A percentile compares a stretch with the other conserved stretches of the same genome.
phyloP scores from a whole-genome alignment of 2,113 vertebrate genomes.

The Dicaeum eximium region DNA sequence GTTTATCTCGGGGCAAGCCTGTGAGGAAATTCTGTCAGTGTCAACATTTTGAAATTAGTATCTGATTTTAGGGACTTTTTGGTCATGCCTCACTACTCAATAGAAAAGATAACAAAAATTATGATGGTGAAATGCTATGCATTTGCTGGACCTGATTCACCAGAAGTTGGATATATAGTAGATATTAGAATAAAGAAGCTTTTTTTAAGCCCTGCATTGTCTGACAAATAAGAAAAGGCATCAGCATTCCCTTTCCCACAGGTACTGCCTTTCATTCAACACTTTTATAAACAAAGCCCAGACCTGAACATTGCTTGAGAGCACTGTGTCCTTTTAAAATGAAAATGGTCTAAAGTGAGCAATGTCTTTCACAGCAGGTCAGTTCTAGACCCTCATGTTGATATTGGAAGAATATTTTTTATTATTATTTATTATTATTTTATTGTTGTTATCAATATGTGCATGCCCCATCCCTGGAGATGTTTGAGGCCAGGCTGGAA shows the following conservation, averaged over 20 bases:
- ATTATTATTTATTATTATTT: not conserved
- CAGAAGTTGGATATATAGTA: not conserved
- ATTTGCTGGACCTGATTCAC: not conserved
- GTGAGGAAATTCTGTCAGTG: not conserved
- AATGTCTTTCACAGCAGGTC: not conserved
- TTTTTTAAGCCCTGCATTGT: not conserved
- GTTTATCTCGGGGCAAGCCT: not conserved
- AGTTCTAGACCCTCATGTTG: not conserved
- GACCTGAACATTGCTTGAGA: not conserved
- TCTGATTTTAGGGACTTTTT: not conserved
- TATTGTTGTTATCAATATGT: not conserved
- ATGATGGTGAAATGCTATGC: not conserved
- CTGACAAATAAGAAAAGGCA: not conserved
- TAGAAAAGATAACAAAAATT: not conserved
- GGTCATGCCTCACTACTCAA: not conserved
- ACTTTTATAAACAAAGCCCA: not conserved
- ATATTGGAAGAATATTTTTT: not conserved
- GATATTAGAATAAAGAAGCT: not conserved
- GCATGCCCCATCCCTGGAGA: not conserved
- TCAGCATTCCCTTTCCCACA: not conserved
- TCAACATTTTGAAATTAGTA: not conserved
- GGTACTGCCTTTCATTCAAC: not conserved
- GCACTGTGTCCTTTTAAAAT: not conserved
- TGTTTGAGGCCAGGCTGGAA: not conserved
- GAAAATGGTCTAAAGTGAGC: not conserved